phyloP scores from a whole-genome alignment of 2,113 vertebrate species.

The Triplophysa rosa region DNA sequence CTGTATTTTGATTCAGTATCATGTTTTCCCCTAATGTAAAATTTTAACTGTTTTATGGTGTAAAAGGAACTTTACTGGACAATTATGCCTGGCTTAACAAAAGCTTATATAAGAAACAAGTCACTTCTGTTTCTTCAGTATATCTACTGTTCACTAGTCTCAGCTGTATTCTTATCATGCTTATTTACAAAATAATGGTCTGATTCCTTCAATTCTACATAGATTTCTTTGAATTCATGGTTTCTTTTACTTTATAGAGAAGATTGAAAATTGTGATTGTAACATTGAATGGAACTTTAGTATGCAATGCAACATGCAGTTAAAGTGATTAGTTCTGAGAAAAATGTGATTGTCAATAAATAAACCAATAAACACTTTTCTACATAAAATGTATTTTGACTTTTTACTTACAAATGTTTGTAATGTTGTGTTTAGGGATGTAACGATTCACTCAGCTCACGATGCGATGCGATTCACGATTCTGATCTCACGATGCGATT shows the following conservation, averaged over 20 bases:
- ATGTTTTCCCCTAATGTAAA: background rate
- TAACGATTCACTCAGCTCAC: too few relatives aligned
- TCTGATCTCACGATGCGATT: too few relatives aligned
- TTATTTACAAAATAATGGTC: background rate
- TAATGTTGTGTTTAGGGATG: background rate
- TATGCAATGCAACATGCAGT: background rate
- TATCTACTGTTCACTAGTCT: too few relatives aligned
- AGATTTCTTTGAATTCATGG: too few relatives aligned
- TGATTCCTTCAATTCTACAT: background rate
- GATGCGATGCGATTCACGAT: too few relatives aligned
- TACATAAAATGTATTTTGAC: background rate
- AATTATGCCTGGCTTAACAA: too few relatives aligned
- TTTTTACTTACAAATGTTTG: background rate
- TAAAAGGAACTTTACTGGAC: too few relatives aligned
- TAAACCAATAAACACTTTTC: slow-evolving; percentile 21
- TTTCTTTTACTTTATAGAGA: background rate
- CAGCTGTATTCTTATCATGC: background rate
- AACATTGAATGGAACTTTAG: background rate
- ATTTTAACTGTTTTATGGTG: too few relatives aligned
- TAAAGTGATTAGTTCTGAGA: background rate
- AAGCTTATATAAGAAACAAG: too few relatives aligned
- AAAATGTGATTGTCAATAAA: background rate
- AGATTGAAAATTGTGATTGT: background rate
- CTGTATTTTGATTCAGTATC: background rate
- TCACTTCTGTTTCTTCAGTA: too few relatives aligned